Conservation (phyloP, 2,888 invertebrate species). For the Tenthredo notha region DNA sequence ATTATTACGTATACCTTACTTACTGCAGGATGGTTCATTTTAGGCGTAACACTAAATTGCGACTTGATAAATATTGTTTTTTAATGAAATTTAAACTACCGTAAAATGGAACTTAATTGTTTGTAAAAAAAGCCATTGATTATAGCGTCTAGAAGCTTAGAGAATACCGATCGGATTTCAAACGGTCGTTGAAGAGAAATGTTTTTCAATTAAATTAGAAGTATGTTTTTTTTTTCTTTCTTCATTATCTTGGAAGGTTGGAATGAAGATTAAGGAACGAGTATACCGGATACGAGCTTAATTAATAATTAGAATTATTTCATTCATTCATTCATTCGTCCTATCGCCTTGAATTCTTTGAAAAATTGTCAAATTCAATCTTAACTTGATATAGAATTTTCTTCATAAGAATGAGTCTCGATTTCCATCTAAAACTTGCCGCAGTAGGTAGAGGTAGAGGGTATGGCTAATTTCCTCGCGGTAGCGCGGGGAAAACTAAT, state of each 20-base stretch:
- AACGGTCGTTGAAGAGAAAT: background rate
- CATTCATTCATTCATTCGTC: too few species aligned
- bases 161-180: background rate
- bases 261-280: background rate
- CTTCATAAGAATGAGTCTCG: background rate
- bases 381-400: slow-evolving; percentile 20
- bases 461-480: background rate
- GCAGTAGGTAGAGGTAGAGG: too few species aligned
- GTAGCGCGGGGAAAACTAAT: background rate
- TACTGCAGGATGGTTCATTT: background rate
- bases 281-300: background rate
- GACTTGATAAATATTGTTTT: background rate
- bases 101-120: background rate
- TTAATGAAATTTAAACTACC: background rate
- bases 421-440: slow-evolving; percentile 24
- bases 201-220: background rate
- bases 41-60: background rate
- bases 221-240: background rate
- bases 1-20: background rate
- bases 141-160: background rate
- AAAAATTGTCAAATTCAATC: background rate
- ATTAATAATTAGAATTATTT: slow-evolving; percentile 18
- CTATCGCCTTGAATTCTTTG: background rate
- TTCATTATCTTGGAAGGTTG: background rate
- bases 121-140: background rate